phyloP scores from a whole-genome alignment of 92 coral and sea anemone genomes.

The Porites lobata region DNA sequence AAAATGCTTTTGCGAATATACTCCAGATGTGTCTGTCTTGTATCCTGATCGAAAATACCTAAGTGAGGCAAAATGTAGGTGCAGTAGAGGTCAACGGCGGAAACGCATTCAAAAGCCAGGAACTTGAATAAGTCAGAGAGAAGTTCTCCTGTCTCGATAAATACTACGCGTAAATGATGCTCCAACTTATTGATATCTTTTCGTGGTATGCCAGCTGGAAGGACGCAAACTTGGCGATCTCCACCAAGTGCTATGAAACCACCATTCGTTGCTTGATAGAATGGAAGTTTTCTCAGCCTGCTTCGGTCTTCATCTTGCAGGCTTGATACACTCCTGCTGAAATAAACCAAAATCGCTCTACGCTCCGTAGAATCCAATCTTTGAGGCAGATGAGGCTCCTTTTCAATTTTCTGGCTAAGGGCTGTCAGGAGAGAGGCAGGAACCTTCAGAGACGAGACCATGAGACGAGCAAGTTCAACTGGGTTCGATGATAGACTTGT shows the following conservation, averaged over 20 bases:
- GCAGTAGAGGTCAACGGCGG: slow-evolving; percentile 23
- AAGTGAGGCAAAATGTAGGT: slow-evolving; percentile 11
- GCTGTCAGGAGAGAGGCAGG: slow-evolving; percentile 59
- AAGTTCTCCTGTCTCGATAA: slow-evolving; percentile 21
- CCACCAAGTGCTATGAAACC: slow-evolving; percentile 14
- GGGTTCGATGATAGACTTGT: neutral
- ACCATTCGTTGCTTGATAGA: slow-evolving; percentile 57
- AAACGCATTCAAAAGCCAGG: slow-evolving; percentile 33
- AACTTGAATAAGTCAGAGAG: slow-evolving; percentile 44
- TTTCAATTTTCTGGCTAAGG: slow-evolving; percentile 37
- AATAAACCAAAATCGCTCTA: slow-evolving; percentile 52
- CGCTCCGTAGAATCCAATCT: slow-evolving; percentile 9
- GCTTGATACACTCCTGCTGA: slow-evolving; percentile 13
- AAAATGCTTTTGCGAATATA: neutral
- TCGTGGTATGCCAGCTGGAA: slow-evolving; percentile 46
- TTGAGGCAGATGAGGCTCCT: neutral
- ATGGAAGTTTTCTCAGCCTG: slow-evolving; percentile 59
- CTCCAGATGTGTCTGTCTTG: slow-evolving; percentile 16
- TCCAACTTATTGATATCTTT: slow-evolving; percentile 49
- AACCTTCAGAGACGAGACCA: slow-evolving; percentile 60
- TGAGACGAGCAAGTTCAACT: slow-evolving; percentile 15
- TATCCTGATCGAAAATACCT: neutral
- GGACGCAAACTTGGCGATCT: slow-evolving; percentile 27
- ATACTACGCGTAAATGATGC: slow-evolving; percentile 27
- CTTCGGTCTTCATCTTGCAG: neutral